These are phyloP conservation scores for Macquaria ambigua DNA, from an alignment of 2,113 vertebrate species.

Conservation along the genomic window DNA sequence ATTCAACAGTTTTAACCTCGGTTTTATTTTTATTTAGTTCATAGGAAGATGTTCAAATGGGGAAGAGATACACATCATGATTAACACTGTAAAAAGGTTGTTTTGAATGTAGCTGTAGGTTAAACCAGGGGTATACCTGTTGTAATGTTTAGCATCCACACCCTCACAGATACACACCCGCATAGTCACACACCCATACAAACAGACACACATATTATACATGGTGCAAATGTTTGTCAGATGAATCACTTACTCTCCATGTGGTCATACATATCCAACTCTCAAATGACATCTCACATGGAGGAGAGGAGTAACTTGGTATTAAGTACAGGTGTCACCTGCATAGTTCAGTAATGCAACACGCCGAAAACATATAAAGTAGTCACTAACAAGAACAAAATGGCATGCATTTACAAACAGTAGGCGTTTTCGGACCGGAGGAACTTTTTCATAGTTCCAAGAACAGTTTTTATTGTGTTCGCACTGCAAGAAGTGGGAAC, in stretches of 20 bases:
- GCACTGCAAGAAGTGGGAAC: too few species aligned
- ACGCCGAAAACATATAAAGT: slow-evolving; percentile 1
- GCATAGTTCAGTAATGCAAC: slow-evolving; percentile 12
- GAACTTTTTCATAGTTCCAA: too few species aligned
- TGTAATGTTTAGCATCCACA: neutral
- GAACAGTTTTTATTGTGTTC: too few species aligned
- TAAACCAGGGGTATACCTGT: neutral
- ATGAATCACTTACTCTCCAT: neutral
- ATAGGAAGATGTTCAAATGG: neutral
- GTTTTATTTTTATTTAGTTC: slow-evolving; percentile 40
- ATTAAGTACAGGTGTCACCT: neutral
- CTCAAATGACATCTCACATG: neutral
- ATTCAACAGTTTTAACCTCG: neutral
- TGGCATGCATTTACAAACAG: slow-evolving; percentile 57
- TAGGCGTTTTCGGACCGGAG: too few species aligned
- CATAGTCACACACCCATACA: neutral
- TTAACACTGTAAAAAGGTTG: slow-evolving; percentile 15
- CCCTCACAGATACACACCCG: neutral
- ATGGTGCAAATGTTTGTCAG: neutral
- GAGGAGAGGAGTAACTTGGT: neutral
- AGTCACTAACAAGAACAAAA: slow-evolving; percentile 24
- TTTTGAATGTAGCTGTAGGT: neutral
- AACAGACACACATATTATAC: neutral
- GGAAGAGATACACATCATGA: slow-evolving; percentile 10
- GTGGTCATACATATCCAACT: neutral